Base-by-base conservation (phyloP, 2,888 invertebrate species). In the Parelbella ahira region DNA sequence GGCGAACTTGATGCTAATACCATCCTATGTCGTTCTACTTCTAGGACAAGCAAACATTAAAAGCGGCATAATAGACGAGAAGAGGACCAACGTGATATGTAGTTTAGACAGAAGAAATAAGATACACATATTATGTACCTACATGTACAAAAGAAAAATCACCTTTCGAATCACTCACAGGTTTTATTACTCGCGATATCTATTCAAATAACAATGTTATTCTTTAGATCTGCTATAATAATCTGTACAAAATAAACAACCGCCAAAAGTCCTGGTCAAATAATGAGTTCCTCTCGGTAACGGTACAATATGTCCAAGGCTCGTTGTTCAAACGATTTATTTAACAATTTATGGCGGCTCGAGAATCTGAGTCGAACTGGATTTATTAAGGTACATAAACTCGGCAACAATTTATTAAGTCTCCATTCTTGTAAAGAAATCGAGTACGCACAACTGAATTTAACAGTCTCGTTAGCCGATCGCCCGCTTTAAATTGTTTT, bases 301-400 rank as follows among this genome's bases (percentile, higher is more conserved):
- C 36, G 27, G 28, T 13, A 36, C 29, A 36, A 23, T 36, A 43
- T 43, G 36, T 43, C 23, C 34, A 18, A 13, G 36, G 43, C 38
- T 44, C 48, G 47, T 52, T 53, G 70, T 76, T 67, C 71, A 62
- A 67, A 58, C 79, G 73, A 80, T 82, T 82, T 81, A 79, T 79
- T 77, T 68, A 72, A 71, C 75, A 79, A 82, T 82, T 82, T 82
- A 82, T 75, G 59, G 74, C 56, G 60, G 66, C 68, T 64, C 56
- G 66, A 65, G 73, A 81, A 74, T 78, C 76, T 78, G 77, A 81
- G 68, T 74, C 72, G 64, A 65, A 71, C 65, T 60, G 68, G 73
- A 81, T 82, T 82, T 82, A 81, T 81, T 78, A 76, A 77, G 77
- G 75, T 73, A 65, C n/a, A n/a, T n/a, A n/a, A 66, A 62, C 67